A percentile compares a stretch with the other conserved stretches of the same genome.
These are phyloP conservation scores for Drosophila melanica DNA, from an alignment of 1,140 invertebrate species.

Conservation along the genomic window DNA sequence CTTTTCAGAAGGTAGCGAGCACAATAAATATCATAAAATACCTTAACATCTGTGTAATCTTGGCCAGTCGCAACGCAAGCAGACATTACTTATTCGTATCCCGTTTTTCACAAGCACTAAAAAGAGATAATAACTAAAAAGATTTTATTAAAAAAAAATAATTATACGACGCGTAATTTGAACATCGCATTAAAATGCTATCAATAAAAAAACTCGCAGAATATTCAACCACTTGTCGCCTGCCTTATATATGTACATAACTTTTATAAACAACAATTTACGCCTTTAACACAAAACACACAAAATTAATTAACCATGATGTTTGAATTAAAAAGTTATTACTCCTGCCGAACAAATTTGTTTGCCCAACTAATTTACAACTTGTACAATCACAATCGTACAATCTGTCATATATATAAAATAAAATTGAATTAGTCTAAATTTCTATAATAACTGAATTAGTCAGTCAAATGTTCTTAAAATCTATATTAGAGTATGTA, in stretches of 20 bases:
- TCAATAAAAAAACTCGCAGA: conserved; percentile 17
- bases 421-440: neutral
- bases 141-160: neutral
- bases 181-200: neutral
- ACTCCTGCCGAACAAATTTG: neutral
- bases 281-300: neutral
- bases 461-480: conserved; percentile 7
- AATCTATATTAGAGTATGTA: conserved; percentile 3
- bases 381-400: neutral
- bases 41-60: conserved; percentile 59
- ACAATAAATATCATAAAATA: conserved; percentile 44
- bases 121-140: neutral
- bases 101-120: neutral
- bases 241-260: neutral
- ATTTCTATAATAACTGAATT: conserved; percentile 16
- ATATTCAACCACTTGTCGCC: conserved; percentile 3
- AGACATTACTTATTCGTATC: conserved; percentile 14
- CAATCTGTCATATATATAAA: neutral
- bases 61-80: conserved; percentile 27
- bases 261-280: neutral
- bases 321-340: neutral
- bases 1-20: conserved; percentile 52
- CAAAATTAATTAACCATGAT: neutral
- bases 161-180: neutral
- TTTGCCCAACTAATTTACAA: conserved; percentile 2